These are phyloP conservation scores for Campoplex capitator DNA, from an alignment of 2,888 invertebrate species.

Conservation along the genomic window DNA sequence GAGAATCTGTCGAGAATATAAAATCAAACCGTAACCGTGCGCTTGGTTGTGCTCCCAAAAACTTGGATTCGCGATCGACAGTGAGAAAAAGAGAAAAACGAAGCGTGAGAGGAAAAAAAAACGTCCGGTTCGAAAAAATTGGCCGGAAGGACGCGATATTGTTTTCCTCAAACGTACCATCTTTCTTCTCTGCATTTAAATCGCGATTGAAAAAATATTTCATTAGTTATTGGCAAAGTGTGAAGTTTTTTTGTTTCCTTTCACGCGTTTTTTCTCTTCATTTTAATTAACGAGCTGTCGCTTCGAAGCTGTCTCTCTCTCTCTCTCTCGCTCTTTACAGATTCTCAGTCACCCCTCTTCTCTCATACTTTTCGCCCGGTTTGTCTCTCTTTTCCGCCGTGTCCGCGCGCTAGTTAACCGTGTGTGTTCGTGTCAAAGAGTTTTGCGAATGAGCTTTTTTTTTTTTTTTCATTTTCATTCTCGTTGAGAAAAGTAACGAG, in stretches of 20 bases:
- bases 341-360: slow-evolving; percentile 16
- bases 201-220: slow-evolving; percentile 14
- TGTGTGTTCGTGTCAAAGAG: slow-evolving; percentile 46
- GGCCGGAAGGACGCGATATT: slow-evolving; percentile 37
- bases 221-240: slow-evolving; percentile 32
- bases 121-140: slow-evolving; percentile 3
- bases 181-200: background rate
- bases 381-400: slow-evolving; percentile 31
- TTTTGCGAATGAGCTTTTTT: slow-evolving; percentile 29
- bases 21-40: slow-evolving; percentile 21
- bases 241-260: slow-evolving; percentile 27
- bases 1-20: slow-evolving; percentile 10
- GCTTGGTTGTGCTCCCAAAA: slow-evolving; percentile 22
- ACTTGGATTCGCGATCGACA: background rate
- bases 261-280: slow-evolving; percentile 21
- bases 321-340: background rate
- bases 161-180: background rate
- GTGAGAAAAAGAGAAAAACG: background rate
- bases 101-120: background rate
- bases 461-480: background rate
- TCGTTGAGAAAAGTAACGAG: slow-evolving; percentile 31
- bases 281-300: slow-evolving; percentile 51
- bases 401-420: slow-evolving; percentile 38
- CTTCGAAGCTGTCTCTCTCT: slow-evolving; percentile 30
- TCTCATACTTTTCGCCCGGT: background rate